phyloP scores from a whole-genome alignment of 2,113 vertebrate species.

The Pseudopipra pipra region DNA sequence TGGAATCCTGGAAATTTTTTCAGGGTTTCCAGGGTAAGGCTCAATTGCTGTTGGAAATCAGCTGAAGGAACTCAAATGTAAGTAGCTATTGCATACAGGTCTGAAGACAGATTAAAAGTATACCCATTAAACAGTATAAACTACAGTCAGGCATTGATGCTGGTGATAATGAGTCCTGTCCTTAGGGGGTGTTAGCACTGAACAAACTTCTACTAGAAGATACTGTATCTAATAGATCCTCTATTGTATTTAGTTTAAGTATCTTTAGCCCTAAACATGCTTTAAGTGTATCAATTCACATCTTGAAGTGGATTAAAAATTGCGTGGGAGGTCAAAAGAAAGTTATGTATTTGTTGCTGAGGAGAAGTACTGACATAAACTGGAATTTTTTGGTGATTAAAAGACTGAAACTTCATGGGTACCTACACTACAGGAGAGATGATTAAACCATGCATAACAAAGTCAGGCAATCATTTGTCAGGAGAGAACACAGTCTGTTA shows the following conservation, averaged over 20 bases:
- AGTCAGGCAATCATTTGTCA: not conserved
- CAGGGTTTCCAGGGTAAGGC: not conserved
- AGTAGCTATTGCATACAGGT: not conserved
- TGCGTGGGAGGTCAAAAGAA: not conserved
- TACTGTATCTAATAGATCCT: not conserved
- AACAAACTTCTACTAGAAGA: not conserved
- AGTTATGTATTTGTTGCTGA: not conserved
- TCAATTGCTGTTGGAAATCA: not conserved
- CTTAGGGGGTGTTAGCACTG: not conserved
- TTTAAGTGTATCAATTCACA: not conserved
- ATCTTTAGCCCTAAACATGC: not conserved
- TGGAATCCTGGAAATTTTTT: not conserved
- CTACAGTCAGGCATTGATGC: not conserved
- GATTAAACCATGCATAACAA: not conserved
- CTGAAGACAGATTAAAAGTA: not conserved
- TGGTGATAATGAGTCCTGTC: not conserved
- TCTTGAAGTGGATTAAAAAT: not conserved
- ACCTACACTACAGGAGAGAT: not conserved
- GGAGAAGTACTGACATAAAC: not conserved
- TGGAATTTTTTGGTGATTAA: not conserved
- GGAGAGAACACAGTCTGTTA: not conserved
- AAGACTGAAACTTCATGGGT: not conserved
- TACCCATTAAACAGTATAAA: not conserved
- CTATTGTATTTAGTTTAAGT: not conserved
- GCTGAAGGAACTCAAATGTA: not conserved